Evolutionary conservation across 2,797 vertebrate genomes (phyloP), one percentile per base, ranked within the genome.

Genomic region (Paramormyrops hopkinsi): DNA sequence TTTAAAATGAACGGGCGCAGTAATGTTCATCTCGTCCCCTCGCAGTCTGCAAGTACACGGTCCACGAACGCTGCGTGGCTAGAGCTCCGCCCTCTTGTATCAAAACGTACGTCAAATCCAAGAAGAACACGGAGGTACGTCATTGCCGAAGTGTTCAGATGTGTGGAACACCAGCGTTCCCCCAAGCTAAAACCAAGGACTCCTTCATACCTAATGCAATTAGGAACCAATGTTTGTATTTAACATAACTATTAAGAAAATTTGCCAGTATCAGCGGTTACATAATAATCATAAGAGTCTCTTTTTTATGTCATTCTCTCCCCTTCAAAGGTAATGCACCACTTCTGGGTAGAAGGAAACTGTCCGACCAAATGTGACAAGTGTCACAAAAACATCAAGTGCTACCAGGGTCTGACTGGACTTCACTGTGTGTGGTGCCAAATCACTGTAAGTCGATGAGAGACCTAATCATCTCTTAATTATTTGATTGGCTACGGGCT

Each of bases 401-500:
- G 98, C 95, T 98, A 98, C 95, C 98, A 99, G 94, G 98, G 97
- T 91, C 94, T 99, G 94, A 98, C 97, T 53, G 98, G 98, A 94
- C 97, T 99, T 91, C 97, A 98, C 92, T 98, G 97, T 93, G 97
- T 98, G 91, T 99, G 97, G 97, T 98, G 97, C 96, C 98, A 99
- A 93, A 98, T 97, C 94, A 98, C 97, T 93, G 97, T 98, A 94
- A 96, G 94, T 97, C 96, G 88, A 89, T 92, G 25, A 86, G 92
- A 93, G 90, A 62, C 69, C 53, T 92, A 76, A 90, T 93, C 92
- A 90, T 93, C 92, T 59, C 92, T 92, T 94, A 91, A 92, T 95
- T 93, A 94, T 95, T 94, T 90, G 90, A 91, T 93, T 92, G 93
- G 92, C 93, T 92, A 54, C n/a, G 84, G 48, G 17, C 89, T 92